phyloP scores from a whole-genome alignment of 2,113 vertebrate genomes.

The Microtus montanus region DNA sequence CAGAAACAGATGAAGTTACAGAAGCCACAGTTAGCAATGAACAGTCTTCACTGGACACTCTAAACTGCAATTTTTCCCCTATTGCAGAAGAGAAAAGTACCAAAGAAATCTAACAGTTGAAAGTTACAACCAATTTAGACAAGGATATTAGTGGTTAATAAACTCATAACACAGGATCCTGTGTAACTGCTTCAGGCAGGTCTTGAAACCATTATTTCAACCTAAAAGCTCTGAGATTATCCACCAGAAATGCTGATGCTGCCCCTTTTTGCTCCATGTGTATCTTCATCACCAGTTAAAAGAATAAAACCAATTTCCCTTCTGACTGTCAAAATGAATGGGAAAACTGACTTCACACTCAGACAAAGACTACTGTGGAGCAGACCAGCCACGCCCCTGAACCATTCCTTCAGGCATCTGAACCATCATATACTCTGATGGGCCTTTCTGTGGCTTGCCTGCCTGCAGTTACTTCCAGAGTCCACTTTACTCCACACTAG shows the following conservation, averaged over 20 bases:
- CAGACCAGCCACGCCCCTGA: background rate
- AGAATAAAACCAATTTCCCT: background rate
- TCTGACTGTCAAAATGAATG: background rate
- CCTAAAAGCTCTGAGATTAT: background rate
- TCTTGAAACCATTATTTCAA: slow-evolving; percentile 1
- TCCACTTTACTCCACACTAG: background rate
- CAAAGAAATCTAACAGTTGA: slow-evolving; percentile 27
- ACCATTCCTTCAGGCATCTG: background rate
- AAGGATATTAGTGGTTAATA: background rate
- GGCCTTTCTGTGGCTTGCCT: background rate
- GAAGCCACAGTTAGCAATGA: background rate
- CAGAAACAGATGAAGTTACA: background rate
- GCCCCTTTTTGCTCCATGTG: background rate
- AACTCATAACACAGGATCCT: background rate
- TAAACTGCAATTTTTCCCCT: background rate
- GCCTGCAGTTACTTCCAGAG: background rate
- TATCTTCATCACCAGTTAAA: background rate
- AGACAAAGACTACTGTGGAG: background rate
- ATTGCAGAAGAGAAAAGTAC: background rate
- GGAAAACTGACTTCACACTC: background rate
- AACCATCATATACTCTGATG: background rate
- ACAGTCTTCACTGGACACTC: background rate
- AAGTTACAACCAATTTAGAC: slow-evolving; percentile 14
- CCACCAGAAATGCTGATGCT: background rate
- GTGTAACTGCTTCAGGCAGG: background rate